Evolutionary conservation across 2,797 vertebrate genomes (phyloP), one percentile per base, ranked within the genome.

Genomic region (Anableps anableps): DNA sequence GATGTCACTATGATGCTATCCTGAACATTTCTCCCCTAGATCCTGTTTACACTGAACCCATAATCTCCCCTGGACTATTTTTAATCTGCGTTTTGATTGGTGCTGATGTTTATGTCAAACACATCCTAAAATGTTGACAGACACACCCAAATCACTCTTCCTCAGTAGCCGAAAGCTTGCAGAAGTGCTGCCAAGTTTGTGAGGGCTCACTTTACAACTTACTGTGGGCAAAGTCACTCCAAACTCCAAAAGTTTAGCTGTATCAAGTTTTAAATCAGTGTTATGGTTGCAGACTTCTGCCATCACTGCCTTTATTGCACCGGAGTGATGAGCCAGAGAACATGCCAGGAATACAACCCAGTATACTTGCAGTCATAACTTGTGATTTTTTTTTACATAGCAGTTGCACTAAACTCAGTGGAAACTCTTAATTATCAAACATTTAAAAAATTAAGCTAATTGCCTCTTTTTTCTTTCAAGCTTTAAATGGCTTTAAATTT

Each of bases 61-160:
- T 64, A 64, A 64, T 64, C 62, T 64, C 19, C 34, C 34, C 62
- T 64, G 62, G 34, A 21, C 62, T 66, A 34, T 66, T 66, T 66
- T 8, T 66, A 34, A 17, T 38, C 34, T 38, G 34, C 3, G 19
- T 23, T 66, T 66, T 38, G 19, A 66, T 36, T 38, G 36, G 16
- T 36, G 62, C 9, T 38, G 31, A 19, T 66, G 21, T 66, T 66
- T 21, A 38, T 21, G 9, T 23, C 4, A 66, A 38, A 10, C 62
- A 38, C 19, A 19, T 38, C 9, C 36, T 66, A 8, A 38, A 34
- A 36, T 66, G 34, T 38, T 23, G 62, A 38, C 34, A 66, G 62
- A 66, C 62, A 38, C 3, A 6, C 62, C 19, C 34, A 62, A 62
- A 62, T 62, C 58, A 31, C 31, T 64, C 60, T 29, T 62, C 62